Evolutionary conservation across 2,797 vertebrate species (phyloP).

Genomic region (Euphonia xanthogaster): DNA sequence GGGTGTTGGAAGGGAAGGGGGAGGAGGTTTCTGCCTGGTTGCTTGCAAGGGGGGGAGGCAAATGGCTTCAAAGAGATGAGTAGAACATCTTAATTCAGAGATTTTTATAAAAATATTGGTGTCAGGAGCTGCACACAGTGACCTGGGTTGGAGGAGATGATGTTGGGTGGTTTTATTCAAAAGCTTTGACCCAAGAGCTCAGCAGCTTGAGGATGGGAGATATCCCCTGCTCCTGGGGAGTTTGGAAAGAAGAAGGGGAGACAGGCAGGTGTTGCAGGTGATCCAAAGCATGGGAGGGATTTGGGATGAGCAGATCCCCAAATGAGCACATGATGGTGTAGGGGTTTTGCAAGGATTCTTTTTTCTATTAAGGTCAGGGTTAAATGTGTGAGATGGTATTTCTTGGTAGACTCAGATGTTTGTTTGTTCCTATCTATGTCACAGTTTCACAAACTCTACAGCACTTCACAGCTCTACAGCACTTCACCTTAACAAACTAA

Average conservation of each 20-base stretch:
- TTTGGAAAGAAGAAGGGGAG: neutral
- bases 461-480: neutral
- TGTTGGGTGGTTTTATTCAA: neutral
- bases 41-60: conserved; percentile 30
- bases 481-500: neutral
- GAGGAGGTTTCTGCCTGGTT: neutral
- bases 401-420: neutral
- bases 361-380: neutral
- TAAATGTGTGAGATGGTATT: neutral
- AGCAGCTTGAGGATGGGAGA: rapidly evolving
- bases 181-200: neutral
- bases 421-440: neutral
- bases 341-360: neutral
- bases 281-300: neutral
- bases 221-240: neutral
- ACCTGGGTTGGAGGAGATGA: neutral
- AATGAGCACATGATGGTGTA: rapidly evolving
- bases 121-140: neutral
- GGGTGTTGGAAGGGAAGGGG: neutral
- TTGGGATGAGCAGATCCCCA: neutral
- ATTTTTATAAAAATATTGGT: neutral
- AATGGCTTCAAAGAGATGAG: neutral
- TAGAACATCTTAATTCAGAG: neutral
- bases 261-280: neutral
- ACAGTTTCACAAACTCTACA: too few species aligned